Base-by-base conservation (phyloP, 2,113 vertebrate species). In the Triplophysa dalaica region DNA sequence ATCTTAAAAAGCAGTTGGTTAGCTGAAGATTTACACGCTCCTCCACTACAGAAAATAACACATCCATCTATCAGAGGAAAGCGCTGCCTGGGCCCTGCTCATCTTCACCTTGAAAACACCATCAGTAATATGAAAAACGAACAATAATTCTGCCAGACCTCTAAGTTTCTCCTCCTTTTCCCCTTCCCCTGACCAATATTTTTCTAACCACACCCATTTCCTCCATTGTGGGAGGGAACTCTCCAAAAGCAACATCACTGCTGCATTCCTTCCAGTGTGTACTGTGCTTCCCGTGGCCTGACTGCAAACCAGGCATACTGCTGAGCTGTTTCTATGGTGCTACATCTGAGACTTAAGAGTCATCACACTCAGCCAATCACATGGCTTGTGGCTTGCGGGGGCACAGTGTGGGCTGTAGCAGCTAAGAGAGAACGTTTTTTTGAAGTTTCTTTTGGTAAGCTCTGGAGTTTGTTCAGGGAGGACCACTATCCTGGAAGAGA, bases 141-240 rank as follows among this genome's bases (percentile, higher is more conserved):
- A 75, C 41, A 75, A 29, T 63, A 26, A 29, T 58, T 10, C 54
- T 58, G 54, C 8, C 56, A 63, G 41, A 63, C 41, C 22, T 21
- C 38, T 29, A 24, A 62, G 29, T 65, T 68, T 61, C 22, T 78
- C 75, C 66, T 83, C 65, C 29, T 45, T 69, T n/a, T 56, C 29
- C 45, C 76, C 67, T 82, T 43, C 41, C 21, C 43, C n/a, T 58
- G 13, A 75, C 75, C 66, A 9, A 61, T 82, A 79, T 87, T 89
- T 87, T 87, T 73, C 56, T 72, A 86, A 84, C 82, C 77, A 64
- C 77, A 67, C 80, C 81, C 79, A 81, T 84, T 87, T 85, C 85
- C 83, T 86, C 83, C 75, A 87, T 67, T 50, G 87, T 84, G 70
- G 81, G 87, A 81, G 82, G 77, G 7, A 54, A 29, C 77, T 65